Conservation (phyloP, 2,113 vertebrate species). For the Oxygymnocypris stewartii region DNA sequence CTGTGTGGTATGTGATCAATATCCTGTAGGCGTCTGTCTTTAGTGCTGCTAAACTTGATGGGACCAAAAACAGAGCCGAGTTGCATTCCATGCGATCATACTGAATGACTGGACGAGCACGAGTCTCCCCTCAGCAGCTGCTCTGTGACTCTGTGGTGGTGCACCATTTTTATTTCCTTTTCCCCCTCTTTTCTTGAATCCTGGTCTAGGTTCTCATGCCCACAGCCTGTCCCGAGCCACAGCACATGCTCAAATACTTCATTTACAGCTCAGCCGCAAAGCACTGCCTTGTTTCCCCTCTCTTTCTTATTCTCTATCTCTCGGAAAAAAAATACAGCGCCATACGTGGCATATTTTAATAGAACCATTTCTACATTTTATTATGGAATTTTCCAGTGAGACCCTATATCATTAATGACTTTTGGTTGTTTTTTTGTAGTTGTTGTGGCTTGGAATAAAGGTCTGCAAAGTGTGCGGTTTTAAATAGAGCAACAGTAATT, state of each 20-base stretch:
- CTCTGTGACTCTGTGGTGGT: conserved; percentile 18
- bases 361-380: conserved; percentile 16
- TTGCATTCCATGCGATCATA: conserved; percentile 43
- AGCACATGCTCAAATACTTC: conserved; percentile 30
- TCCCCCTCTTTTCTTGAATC: conserved; percentile 30
- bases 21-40: background rate
- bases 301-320: conserved; percentile 1
- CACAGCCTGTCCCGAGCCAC: conserved; percentile 22
- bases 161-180: conserved; percentile 36
- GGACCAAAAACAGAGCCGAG: conserved; percentile 28
- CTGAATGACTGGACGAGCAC: conserved; percentile 33
- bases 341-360: conserved; percentile 47
- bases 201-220: conserved; percentile 35
- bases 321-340: background rate
- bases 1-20: background rate
- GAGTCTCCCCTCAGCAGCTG: conserved; percentile 39
- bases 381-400: conserved; percentile 42
- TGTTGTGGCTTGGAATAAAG: conserved; percentile 50
- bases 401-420: conserved; percentile 51
- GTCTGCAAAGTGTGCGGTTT: conserved; percentile 14
- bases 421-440: conserved; percentile 40
- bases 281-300: conserved; percentile 33
- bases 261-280: conserved; percentile 39
- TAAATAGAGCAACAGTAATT: conserved; percentile 15
- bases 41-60: conserved; percentile 24